Evolutionary conservation across 1,140 invertebrate species (phyloP).

Genomic region (Nylanderia fulva): DNA sequence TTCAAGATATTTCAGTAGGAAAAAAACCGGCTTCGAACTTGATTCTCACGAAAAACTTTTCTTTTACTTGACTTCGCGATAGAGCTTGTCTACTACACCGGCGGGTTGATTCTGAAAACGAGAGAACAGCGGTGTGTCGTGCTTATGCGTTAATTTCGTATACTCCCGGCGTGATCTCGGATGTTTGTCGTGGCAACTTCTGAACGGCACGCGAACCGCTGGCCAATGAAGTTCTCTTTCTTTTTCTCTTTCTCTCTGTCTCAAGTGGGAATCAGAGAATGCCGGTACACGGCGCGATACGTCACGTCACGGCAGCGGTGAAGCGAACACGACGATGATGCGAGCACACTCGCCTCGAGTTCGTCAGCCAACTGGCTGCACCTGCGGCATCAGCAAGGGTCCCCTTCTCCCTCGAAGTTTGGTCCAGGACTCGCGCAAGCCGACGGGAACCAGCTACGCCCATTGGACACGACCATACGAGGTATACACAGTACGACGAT

Average conservation of each 20-base stretch:
- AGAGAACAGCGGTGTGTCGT: background rate
- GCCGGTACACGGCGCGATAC: slow-evolving; percentile 61
- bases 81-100: background rate
- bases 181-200: slow-evolving; percentile 7
- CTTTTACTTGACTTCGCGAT: background rate
- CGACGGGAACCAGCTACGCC: slow-evolving; percentile 71
- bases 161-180: slow-evolving; percentile 5
- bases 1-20: background rate
- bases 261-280: slow-evolving; percentile 9
- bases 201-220: slow-evolving; percentile 10
- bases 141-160: slow-evolving; percentile 22
- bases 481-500: slow-evolving; percentile 46
- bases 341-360: slow-evolving; percentile 81
- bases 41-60: background rate
- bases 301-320: slow-evolving; percentile 42
- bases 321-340: slow-evolving; percentile 56
- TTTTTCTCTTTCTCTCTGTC: slow-evolving; percentile 26
- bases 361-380: slow-evolving; percentile 82
- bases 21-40: background rate
- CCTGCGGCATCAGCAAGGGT: slow-evolving; percentile 72
- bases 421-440: slow-evolving; percentile 44
- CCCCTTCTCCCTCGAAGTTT: slow-evolving; percentile 44
- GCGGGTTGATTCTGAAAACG: slow-evolving; percentile 6
- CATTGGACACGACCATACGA: slow-evolving; percentile 73
- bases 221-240: slow-evolving; percentile 55